These are phyloP conservation scores for Heliothis virescens DNA, from an alignment of 1,140 invertebrate species.

Conservation along the genomic window DNA sequence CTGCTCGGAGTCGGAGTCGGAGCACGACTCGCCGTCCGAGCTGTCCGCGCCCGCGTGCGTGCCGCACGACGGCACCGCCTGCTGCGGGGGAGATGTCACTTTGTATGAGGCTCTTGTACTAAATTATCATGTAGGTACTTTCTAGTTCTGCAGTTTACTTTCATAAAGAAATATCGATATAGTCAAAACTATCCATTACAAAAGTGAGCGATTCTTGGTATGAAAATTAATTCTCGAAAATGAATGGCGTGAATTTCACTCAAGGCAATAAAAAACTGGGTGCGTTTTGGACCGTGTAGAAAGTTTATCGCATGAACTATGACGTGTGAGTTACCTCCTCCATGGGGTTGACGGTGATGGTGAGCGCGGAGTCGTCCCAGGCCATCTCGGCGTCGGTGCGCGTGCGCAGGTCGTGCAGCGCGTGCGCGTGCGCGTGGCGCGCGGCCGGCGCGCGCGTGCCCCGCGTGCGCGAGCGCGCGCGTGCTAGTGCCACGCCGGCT, in stretches of 20 bases:
- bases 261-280: too few relatives aligned
- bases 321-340: slow-evolving; percentile 86
- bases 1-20: slow-evolving; percentile 89
- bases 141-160: too few relatives aligned
- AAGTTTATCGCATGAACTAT: background rate
- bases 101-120: too few relatives aligned
- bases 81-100: background rate
- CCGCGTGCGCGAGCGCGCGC: slow-evolving; percentile 57
- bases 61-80: slow-evolving; percentile 53
- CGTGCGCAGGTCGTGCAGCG: background rate
- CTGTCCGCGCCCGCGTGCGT: slow-evolving; percentile 86
- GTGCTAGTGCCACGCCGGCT: slow-evolving; percentile 69
- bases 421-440: background rate
- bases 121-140: too few relatives aligned
- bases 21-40: slow-evolving; percentile 90
- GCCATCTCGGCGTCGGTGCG: slow-evolving; percentile 94
- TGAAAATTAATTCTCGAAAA: too few relatives aligned
- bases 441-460: slow-evolving; percentile 25
- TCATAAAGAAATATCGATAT: too few relatives aligned
- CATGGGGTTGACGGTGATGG: slow-evolving; percentile 99
- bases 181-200: background rate
- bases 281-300: too few relatives aligned
- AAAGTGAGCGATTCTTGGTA: background rate
- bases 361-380: slow-evolving; percentile 98
- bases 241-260: too few relatives aligned